A percentile compares a stretch with the other conserved stretches of the same genome.
phyloP scores from a whole-genome alignment of 2,113 vertebrate genomes.

The Alethe diademata region DNA sequence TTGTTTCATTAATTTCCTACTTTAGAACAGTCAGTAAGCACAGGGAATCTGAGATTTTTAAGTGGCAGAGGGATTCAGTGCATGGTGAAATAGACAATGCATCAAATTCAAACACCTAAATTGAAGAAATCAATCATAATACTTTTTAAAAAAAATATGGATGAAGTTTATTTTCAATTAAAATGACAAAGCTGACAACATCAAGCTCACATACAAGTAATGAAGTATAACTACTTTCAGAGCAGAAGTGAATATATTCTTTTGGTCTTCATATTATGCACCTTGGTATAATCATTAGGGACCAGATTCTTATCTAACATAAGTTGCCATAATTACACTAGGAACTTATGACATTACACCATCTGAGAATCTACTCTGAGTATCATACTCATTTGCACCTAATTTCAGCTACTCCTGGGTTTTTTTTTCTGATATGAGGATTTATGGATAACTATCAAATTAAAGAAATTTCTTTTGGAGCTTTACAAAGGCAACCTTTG shows the following conservation, averaged over 20 bases:
- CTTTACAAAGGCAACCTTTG: not conserved
- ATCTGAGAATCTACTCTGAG: not conserved
- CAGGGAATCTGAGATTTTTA: not conserved
- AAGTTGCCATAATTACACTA: not conserved
- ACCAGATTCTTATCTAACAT: not conserved
- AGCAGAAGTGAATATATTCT: not conserved
- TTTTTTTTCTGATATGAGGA: not conserved
- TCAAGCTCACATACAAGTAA: not conserved
- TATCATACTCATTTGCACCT: not conserved
- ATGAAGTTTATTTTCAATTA: not conserved
- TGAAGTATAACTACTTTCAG: not conserved
- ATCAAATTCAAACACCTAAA: not conserved
- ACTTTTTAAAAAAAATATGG: not conserved
- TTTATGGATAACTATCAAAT: not conserved
- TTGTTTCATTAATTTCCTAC: not conserved
- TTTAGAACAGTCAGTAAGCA: not conserved
- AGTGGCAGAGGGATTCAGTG: not conserved
- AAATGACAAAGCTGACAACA: not conserved
- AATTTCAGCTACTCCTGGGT: not conserved
- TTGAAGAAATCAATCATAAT: not conserved
- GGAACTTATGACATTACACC: not conserved
- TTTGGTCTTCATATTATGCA: not conserved
- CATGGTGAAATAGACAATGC: not conserved
- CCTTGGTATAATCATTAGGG: not conserved
- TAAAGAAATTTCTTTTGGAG: not conserved